Percentiles rank a stretch among this genome's conserved stretches.
phyloP scores from a whole-genome alignment of 2,888 invertebrate genomes.

The Ametastegia equiseti region DNA sequence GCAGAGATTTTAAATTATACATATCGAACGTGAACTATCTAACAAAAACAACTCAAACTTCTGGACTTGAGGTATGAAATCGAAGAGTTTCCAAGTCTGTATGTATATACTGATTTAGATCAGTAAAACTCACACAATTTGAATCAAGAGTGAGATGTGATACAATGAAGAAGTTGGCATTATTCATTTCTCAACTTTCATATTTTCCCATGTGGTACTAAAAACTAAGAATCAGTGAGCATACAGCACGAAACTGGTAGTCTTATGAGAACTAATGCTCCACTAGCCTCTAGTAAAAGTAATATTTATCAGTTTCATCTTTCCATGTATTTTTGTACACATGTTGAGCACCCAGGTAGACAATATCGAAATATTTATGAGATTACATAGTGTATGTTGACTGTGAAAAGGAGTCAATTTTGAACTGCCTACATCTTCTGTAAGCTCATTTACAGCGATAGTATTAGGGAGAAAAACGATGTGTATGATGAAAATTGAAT shows the following conservation, averaged over 20 bases:
- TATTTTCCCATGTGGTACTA: neutral
- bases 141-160: neutral
- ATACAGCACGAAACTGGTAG: neutral
- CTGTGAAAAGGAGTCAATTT: neutral
- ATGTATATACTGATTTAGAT: neutral
- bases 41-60: neutral
- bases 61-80: neutral
- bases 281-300: neutral
- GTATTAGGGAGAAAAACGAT: neutral
- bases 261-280: neutral
- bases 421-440: neutral
- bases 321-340: neutral
- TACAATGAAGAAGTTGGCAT: neutral
- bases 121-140: neutral
- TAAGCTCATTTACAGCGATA: neutral
- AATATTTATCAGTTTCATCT: neutral
- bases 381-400: neutral
- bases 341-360: neutral
- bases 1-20: neutral
- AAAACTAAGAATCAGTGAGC: neutral
- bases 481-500: neutral
- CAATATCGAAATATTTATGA: neutral
- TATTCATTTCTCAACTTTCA: constrained; percentile 1
- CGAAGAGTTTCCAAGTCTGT: neutral
- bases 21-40: neutral